Conservation (phyloP, 2,113 vertebrate species). For the Menura novaehollandiae region DNA sequence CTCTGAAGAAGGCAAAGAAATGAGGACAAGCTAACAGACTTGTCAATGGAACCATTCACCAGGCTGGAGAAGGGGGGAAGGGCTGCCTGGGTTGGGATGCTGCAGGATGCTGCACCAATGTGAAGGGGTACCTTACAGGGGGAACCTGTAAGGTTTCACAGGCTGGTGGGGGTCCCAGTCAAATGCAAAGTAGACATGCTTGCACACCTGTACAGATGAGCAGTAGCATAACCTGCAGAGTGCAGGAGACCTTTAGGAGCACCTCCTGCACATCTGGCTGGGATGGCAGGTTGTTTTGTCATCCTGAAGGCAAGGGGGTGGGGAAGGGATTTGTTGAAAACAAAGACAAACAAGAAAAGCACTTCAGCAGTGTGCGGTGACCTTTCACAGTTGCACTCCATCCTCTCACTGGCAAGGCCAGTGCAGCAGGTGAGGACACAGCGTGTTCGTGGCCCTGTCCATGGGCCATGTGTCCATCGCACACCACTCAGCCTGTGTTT, state of each 20-base stretch:
- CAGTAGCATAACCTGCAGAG: background rate
- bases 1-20: background rate
- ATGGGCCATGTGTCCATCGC: rapidly evolving
- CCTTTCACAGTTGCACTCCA: background rate
- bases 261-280: background rate
- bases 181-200: background rate
- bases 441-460: background rate
- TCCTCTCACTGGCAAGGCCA: background rate
- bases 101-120: background rate
- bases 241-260: background rate
- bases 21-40: background rate
- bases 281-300: background rate
- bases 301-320: background rate
- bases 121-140: background rate
- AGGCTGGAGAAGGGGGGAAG: background rate
- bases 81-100: background rate
- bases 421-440: background rate
- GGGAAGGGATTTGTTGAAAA: background rate
- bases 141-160: too few relatives aligned
- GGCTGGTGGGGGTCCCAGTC: background rate
- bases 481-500: background rate
- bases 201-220: background rate
- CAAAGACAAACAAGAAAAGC: background rate
- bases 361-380: background rate
- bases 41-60: rapidly evolving